Evolutionary conservation across 2,797 vertebrate genomes (phyloP), one percentile per base, ranked within the genome.

Genomic region (Prunella strophiata): DNA sequence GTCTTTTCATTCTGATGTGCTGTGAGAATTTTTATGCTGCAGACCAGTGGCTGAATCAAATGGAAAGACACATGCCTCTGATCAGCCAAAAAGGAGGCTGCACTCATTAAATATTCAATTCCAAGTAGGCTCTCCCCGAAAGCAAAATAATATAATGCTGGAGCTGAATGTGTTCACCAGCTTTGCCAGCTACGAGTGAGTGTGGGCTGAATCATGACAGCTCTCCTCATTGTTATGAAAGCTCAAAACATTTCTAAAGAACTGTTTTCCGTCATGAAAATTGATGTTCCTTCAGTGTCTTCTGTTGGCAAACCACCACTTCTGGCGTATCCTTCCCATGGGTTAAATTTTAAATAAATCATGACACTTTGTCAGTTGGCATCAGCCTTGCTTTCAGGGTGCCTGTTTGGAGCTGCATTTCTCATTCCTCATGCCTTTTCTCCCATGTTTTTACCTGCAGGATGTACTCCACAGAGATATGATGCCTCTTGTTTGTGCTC

Each of bases 161-260:
- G 80, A 82, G 34, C 21, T 76, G 67, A 85, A 58, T 62, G 47
- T 79, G 50, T 80, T 78, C 52, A 61, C 25, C 32, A 94, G 50
- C 66, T 78, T 88, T 75, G 47, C 66, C 17, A 30, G 57, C 38
- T 92, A 7, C 40, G 40, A 78, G 8, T 30, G 71, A 82, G 52
- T 67, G 85, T 86, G 81, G 52, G 45, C 32, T 91, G 77, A 89
- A 54, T 85, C 61, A 59, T 88, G 86, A 83, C 67, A 67, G 73
- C 32, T 92, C 55, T 76, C 62, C 36, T 82, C 20, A 66, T 76
- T 93, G 70, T 90, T 93, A 40, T 34, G 58, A 86, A 74, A 78
- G 38, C 73, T 94, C 71, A 73, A 78, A 96, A 86, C 13, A 40
- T 76, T 92, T 84, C 54, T 55, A 55, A 83, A 66, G 72, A 85